phyloP scores from a whole-genome alignment of 2,797 vertebrate genomes.

The Cephalopachus bancanus region DNA sequence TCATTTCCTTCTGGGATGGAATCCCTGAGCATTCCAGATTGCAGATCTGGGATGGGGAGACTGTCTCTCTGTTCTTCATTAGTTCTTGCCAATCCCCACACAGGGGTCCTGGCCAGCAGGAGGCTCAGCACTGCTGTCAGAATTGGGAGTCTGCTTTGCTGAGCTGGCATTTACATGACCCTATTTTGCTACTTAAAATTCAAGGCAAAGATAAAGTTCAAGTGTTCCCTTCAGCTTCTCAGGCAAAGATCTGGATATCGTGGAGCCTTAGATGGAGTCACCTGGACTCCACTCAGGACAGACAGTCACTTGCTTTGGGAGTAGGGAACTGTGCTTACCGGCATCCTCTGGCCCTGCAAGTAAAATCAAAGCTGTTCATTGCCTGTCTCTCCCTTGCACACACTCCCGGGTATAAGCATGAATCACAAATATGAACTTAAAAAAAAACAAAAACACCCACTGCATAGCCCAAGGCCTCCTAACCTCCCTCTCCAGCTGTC shows the following conservation, averaged over 20 bases:
- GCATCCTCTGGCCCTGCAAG: background rate
- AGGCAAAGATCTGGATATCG: background rate
- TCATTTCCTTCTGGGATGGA: conserved; percentile 72
- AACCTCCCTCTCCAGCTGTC: conserved; percentile 74
- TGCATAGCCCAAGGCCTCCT: background rate
- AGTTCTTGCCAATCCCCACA: background rate
- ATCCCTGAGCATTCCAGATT: conserved; percentile 48
- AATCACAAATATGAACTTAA: conserved; percentile 76
- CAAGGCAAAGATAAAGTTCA: conserved; percentile 69
- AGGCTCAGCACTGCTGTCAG: conserved; percentile 30
- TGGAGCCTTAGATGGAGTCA: too few relatives aligned
- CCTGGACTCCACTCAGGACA: conserved; percentile 62
- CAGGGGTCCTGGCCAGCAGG: conserved; percentile 5
- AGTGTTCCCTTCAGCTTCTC: background rate
- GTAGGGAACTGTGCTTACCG: background rate
- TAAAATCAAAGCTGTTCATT: conserved; percentile 41
- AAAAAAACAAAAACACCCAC: background rate
- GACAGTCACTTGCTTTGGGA: background rate
- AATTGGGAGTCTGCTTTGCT: conserved; percentile 65
- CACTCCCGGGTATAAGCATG: conserved; percentile 79
- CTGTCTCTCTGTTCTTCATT: conserved; percentile 50
- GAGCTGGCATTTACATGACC: conserved; percentile 42
- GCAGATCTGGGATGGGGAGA: background rate
- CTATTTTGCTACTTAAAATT: conserved; percentile 65
- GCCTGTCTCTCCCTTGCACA: conserved; percentile 23